These are phyloP conservation scores for Musca vetustissima DNA, from an alignment of 1,140 invertebrate genomes.

Conservation along the genomic window DNA sequence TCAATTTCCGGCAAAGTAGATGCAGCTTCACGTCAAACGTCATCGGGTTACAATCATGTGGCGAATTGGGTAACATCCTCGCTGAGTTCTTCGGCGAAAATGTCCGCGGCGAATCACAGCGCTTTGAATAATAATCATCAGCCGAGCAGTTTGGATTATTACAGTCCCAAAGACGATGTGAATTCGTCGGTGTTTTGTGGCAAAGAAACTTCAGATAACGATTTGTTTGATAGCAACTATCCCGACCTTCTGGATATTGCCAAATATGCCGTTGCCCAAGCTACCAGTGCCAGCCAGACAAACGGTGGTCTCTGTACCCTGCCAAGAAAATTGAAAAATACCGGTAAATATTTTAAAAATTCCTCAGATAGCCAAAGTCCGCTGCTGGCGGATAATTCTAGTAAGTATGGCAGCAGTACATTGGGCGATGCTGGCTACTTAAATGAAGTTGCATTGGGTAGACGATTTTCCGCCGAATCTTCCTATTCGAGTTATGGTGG, in stretches of 20 bases:
- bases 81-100: conserved; percentile 32
- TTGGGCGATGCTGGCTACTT: conserved; percentile 50
- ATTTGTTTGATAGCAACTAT: conserved; percentile 65
- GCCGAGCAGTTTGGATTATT: conserved; percentile 39
- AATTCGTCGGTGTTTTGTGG: conserved; percentile 50
- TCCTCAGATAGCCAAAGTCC: conserved; percentile 70
- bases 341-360: conserved; percentile 57
- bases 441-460: conserved; percentile 47
- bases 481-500: conserved; percentile 48
- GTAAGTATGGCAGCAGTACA: conserved; percentile 54
- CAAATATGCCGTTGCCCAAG: conserved; percentile 58
- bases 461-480: conserved; percentile 49
- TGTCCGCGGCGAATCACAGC: conserved; percentile 57
- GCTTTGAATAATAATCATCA: conserved; percentile 43
- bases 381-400: conserved; percentile 58
- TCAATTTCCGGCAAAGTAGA: conserved; percentile 53
- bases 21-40: conserved; percentile 41
- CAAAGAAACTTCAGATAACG: conserved; percentile 59
- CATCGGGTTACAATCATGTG: conserved; percentile 41
- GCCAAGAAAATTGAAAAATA: conserved; percentile 59
- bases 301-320: conserved; percentile 61
- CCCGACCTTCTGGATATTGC: conserved; percentile 70
- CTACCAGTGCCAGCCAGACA: conserved; percentile 46
- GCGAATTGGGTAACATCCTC: conserved; percentile 56
- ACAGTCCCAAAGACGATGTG: conserved; percentile 42